Evolutionary conservation across 2,888 invertebrate genomes (phyloP), one percentile per base, ranked within the genome.

Genomic region (Lucinisca nassula): DNA sequence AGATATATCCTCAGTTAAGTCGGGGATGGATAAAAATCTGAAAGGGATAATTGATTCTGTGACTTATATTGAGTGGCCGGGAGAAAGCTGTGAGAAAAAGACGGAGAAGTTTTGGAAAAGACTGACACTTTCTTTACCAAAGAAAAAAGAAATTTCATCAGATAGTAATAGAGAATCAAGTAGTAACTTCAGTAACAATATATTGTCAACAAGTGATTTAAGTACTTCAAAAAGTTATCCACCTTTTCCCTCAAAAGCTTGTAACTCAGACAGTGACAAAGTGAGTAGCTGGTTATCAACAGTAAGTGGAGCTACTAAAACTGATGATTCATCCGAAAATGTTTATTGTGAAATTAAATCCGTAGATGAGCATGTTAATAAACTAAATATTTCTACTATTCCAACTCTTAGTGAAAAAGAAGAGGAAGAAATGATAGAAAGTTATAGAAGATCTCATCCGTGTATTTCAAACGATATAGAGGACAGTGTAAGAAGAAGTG

Each of bases 51-150:
- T 94, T 0, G 87, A 91, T 38, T 91, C 94, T 0, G 92, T 94
- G 8, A 94, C 94, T 0, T 94, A 94, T 81, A 80, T 94, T 35
- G 87, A 91, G 72, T 94, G 93, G 93, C 94, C 94, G 0, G 30
- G 61, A 21, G 27, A 30, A 10, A 79, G 82, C 1, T 74, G 67
- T 8, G 55, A 79, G 14, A 92, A 89, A 35, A 90, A 89, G 51
- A 27, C 74, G 17, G 88, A 91, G 1, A 93, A 91, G 82, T 94
- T 94, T 84, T 94, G 94, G 94, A 93, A 93, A 77, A 83, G 92
- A 35, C 79, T 94, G 35, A 87, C 91, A 74, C 82, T 93, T 35
- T 92, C 93, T 6, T 90, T 94, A 90, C 94, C 94, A 21, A 94
- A 94, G 82, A 92, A 91, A 82, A 92, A 90, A 83, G 87, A 76